These are phyloP conservation scores for Zeus faber DNA, from an alignment of 2,113 vertebrate genomes.

Conservation along the genomic window DNA sequence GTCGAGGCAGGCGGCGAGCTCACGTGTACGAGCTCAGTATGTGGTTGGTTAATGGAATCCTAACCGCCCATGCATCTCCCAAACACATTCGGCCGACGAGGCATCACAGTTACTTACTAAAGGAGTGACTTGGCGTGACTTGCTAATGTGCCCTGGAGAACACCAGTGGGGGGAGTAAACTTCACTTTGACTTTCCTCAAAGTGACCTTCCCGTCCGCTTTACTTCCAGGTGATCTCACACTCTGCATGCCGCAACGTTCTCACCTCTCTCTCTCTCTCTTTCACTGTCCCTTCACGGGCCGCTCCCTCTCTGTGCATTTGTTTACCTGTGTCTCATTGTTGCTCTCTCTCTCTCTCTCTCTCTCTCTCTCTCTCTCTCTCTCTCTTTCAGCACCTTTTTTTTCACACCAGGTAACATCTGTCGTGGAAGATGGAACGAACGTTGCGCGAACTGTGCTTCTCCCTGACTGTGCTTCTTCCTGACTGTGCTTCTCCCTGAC, in stretches of 20 bases:
- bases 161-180: constrained; percentile 27
- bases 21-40: constrained; percentile 21
- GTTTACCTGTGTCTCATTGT: not conserved
- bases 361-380: not conserved
- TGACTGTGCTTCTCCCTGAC: constrained; percentile 57
- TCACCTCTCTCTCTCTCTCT: constrained; percentile 33
- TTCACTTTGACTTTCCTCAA: constrained; percentile 56
- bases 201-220: constrained; percentile 53
- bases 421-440: constrained; percentile 59
- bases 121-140: too few relatives aligned
- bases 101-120: constrained; percentile 6
- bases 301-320: not conserved
- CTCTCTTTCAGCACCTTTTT: constrained; percentile 29
- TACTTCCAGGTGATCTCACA: constrained; percentile 49
- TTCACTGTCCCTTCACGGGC: not conserved
- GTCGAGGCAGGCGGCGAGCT: too few relatives aligned
- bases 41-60: constrained; percentile 28
- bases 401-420: constrained; percentile 52
- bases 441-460: constrained; percentile 59
- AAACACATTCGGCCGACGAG: constrained; percentile 20
- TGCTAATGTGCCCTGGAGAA: constrained; percentile 36
- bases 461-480: constrained; percentile 43
- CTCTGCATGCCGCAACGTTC: constrained; percentile 57
- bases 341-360: constrained; percentile 44
- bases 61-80: constrained; percentile 17